Conservation (phyloP, 2,797 vertebrate species). For the Leuciscus waleckii region DNA sequence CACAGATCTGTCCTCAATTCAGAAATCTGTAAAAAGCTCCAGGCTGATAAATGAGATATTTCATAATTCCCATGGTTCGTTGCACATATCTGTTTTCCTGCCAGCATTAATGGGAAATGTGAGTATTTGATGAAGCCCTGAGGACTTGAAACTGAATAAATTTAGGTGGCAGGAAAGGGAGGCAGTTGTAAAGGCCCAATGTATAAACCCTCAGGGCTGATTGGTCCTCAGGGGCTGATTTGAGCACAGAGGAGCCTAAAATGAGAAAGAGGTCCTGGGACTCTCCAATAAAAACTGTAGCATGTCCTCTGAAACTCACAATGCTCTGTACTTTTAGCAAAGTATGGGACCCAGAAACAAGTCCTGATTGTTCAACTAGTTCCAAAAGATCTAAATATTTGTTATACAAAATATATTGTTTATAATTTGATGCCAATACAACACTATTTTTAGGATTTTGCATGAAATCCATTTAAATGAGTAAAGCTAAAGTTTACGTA, state of each 20-base stretch:
- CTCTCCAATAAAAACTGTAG: conserved; percentile 64
- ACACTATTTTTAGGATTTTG: neutral
- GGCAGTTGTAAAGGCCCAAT: conserved; percentile 16
- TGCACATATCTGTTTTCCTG: conserved; percentile 39
- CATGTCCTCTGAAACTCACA: conserved; percentile 28
- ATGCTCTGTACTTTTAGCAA: neutral
- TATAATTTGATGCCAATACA: neutral
- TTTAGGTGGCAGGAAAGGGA: conserved; percentile 38
- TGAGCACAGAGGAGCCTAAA: conserved; percentile 68
- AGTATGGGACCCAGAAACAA: neutral
- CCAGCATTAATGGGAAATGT: conserved; percentile 40
- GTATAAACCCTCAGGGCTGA: conserved; percentile 49
- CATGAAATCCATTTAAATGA: neutral
- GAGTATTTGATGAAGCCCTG: conserved; percentile 48
- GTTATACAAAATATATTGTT: neutral
- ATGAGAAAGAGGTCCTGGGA: conserved; percentile 53
- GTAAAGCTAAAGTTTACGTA: neutral
- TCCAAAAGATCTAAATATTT: neutral
- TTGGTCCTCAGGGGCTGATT: conserved; percentile 71
- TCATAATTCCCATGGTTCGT: conserved; percentile 39
- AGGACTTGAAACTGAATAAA: conserved; percentile 40
- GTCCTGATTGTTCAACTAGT: neutral
- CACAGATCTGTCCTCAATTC: conserved; percentile 17
- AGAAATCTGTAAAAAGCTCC: conserved; percentile 22
- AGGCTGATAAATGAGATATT: conserved; percentile 34